A percentile compares a stretch with the other conserved stretches of the same genome.
These are phyloP conservation scores for Urocyon cinereoargenteus DNA, from an alignment of 2,797 vertebrate species.

Conservation along the genomic window DNA sequence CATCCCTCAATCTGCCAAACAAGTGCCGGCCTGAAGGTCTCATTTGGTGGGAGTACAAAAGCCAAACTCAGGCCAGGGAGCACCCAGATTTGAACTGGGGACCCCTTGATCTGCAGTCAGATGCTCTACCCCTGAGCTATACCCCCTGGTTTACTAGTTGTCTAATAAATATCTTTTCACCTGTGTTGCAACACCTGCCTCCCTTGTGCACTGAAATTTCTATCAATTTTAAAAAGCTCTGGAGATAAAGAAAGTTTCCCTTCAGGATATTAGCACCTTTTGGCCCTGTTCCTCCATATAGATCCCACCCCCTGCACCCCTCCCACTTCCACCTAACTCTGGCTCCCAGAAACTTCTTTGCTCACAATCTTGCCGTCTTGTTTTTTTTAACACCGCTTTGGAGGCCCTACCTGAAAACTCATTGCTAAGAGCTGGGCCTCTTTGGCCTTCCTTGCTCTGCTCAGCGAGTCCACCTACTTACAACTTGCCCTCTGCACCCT, in stretches of 20 bases:
- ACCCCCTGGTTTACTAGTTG: fast-evolving
- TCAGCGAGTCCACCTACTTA: not conserved
- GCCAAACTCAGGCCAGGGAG: not conserved
- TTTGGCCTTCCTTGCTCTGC: not conserved
- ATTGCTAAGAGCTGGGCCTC: not conserved
- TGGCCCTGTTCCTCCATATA: not conserved
- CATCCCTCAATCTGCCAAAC: not conserved
- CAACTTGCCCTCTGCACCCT: not conserved
- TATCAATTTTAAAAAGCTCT: not conserved
- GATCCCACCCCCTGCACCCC: no score
- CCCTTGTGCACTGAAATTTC: not conserved
- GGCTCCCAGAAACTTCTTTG: not conserved
- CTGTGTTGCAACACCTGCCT: not conserved
- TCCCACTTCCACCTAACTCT: not conserved
- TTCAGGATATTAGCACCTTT: not conserved
- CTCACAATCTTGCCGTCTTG: not conserved
- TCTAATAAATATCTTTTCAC: not conserved
- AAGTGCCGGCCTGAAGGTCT: not conserved
- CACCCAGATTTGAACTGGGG: constrained; percentile 73
- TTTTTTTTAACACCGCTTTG: not conserved
- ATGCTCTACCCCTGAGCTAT: constrained; percentile 79
- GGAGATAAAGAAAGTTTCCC: not conserved
- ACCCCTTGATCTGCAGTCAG: constrained; percentile 78
- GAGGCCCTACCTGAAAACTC: not conserved
- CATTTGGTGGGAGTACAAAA: not conserved